A percentile compares a stretch with the other conserved stretches of the same genome.
Evolutionary conservation across 2,113 vertebrate genomes (phyloP).

Genomic region (Rynchops niger): DNA sequence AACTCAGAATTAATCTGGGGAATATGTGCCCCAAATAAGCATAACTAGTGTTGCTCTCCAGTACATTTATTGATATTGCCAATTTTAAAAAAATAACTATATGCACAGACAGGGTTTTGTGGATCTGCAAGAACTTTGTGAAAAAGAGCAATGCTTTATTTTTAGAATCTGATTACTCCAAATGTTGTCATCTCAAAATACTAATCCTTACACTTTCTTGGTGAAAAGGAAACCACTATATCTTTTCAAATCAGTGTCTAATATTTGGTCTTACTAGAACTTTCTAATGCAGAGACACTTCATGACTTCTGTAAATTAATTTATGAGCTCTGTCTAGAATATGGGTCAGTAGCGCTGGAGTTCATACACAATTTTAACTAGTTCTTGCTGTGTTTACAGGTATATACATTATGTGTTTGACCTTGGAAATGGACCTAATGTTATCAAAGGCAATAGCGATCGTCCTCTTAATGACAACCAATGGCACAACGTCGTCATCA

Average conservation of each 20-base stretch:
- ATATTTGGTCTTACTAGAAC: not conserved
- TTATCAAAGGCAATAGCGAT: conserved; percentile 97
- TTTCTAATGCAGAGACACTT: not conserved
- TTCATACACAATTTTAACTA: not conserved
- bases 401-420: conserved; percentile 99
- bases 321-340: not conserved
- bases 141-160: not conserved
- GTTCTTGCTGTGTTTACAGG: conserved; percentile 59
- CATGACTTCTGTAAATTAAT: not conserved
- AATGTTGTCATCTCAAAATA: not conserved
- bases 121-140: not conserved
- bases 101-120: not conserved
- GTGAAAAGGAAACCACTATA: not conserved
- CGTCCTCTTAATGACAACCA: conserved; percentile 94
- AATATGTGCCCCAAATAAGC: not conserved
- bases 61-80: not conserved
- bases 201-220: not conserved
- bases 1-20: not conserved
- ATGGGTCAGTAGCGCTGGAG: not conserved
- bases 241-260: not conserved
- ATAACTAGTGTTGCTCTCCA: not conserved
- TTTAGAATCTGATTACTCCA: not conserved
- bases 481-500: conserved; percentile 98
- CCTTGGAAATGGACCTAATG: conserved; percentile 94
- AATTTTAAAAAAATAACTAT: not conserved